Conservation (phyloP, 2,113 vertebrate species). For the Anthoscopus minutus region DNA sequence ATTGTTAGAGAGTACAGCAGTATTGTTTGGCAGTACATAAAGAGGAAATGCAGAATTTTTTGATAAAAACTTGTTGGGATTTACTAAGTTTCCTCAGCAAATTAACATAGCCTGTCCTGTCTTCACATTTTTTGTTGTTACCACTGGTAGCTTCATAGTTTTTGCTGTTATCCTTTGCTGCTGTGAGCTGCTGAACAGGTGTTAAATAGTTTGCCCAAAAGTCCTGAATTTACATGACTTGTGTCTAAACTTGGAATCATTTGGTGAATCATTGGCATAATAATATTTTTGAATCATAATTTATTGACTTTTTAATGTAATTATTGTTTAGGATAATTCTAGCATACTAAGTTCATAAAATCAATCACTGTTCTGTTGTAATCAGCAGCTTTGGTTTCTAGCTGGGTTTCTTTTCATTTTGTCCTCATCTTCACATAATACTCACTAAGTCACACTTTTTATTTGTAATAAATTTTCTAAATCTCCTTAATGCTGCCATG, state of each 20-base stretch:
- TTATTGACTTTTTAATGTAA: not conserved
- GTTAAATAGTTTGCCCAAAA: not conserved
- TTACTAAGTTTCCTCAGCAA: not conserved
- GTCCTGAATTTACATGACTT: not conserved
- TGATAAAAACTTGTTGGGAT: not conserved
- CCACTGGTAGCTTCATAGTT: not conserved
- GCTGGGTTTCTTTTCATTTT: not conserved
- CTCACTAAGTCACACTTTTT: not conserved
- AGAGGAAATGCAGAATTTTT: not conserved
- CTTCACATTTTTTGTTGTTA: not conserved
- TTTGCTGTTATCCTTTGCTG: not conserved
- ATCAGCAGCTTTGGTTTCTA: not conserved
- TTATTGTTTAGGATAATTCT: not conserved
- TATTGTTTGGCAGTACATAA: not conserved
- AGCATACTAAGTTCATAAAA: not conserved
- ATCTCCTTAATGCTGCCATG: not conserved
- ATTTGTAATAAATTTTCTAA: not conserved
- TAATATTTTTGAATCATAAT: not conserved
- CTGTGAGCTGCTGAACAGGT: not conserved
- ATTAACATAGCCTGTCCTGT: not conserved
- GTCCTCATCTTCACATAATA: not conserved
- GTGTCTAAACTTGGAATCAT: not conserved
- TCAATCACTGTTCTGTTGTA: not conserved
- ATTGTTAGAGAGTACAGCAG: not conserved
- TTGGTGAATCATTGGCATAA: not conserved